These are phyloP conservation scores for Pseudomyrmex gracilis DNA, from an alignment of 1,140 invertebrate genomes.

Conservation along the genomic window DNA sequence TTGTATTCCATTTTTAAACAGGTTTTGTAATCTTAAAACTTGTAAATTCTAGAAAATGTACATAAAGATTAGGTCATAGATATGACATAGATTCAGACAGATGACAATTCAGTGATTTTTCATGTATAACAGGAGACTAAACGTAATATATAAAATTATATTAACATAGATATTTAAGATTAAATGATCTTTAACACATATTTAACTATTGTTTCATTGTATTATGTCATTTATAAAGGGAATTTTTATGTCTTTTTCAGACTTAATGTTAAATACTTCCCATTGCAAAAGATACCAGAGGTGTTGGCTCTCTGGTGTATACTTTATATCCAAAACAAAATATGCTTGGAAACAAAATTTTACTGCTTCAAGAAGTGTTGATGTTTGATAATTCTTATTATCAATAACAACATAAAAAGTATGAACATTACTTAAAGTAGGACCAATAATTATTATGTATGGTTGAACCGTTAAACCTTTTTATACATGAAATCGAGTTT, in stretches of 20 bases:
- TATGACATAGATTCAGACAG: no score
- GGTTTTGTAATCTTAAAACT: no score
- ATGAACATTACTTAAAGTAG: not conserved
- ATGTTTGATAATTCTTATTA: conserved; percentile 1
- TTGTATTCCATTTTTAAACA: not conserved
- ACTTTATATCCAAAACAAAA: conserved; percentile 14
- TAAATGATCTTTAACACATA: no score
- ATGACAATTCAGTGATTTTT: no score
- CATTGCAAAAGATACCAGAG: conserved; percentile 5
- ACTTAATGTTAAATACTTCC: conserved; percentile 23
- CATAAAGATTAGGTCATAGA: no score
- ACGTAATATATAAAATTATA: no score
- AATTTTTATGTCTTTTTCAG: not conserved
- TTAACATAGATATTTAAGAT: no score
- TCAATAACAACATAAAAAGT: conserved; percentile 4
- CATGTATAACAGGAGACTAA: no score
- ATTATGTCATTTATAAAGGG: conserved; percentile 22
- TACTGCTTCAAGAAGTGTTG: not conserved
- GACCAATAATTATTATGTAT: conserved; percentile 17
- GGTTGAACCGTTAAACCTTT: conserved; percentile 10
- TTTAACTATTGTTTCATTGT: not conserved
- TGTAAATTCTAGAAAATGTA: no score
- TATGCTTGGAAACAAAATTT: conserved; percentile 32
- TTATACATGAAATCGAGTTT: not conserved
- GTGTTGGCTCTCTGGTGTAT: not conserved